phyloP scores from a whole-genome alignment of 2,888 invertebrate genomes.

The Drosophila mayaguana region DNA sequence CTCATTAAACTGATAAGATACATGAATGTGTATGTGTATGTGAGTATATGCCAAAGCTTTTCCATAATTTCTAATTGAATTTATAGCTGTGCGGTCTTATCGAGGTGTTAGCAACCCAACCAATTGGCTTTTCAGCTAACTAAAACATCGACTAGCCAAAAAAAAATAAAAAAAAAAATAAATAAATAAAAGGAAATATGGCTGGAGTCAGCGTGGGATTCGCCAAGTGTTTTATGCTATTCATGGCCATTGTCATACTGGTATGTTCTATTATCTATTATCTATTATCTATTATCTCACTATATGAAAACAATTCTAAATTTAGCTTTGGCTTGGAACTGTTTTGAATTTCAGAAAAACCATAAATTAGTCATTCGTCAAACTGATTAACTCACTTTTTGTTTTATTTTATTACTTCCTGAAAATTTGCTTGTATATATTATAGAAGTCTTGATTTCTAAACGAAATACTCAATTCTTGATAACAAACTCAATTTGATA shows the following conservation, averaged over 20 bases:
- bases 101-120: slow-evolving; percentile 32
- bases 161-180: neutral
- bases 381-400: neutral
- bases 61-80: slow-evolving; percentile 68
- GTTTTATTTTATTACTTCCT: slow-evolving; percentile 4
- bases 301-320: neutral
- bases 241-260: slow-evolving; percentile 82
- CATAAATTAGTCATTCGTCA: slow-evolving; percentile 17
- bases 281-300: too few species aligned
- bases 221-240: slow-evolving; percentile 83
- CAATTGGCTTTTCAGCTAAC: slow-evolving; percentile 15
- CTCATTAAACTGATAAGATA: slow-evolving; percentile 76
- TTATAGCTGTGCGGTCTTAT: slow-evolving; percentile 59
- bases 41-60: slow-evolving; percentile 4
- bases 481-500: neutral
- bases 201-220: slow-evolving; percentile 78
- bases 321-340: neutral
- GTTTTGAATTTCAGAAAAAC: neutral
- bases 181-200: slow-evolving; percentile 55
- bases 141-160: neutral
- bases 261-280: slow-evolving; percentile 61
- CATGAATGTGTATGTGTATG: slow-evolving; percentile 7
- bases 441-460: neutral
- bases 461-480: neutral
- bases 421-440: neutral